Evolutionary conservation across 2,797 vertebrate genomes (phyloP), one percentile per base, ranked within the genome.

Genomic region (Clamator glandarius): DNA sequence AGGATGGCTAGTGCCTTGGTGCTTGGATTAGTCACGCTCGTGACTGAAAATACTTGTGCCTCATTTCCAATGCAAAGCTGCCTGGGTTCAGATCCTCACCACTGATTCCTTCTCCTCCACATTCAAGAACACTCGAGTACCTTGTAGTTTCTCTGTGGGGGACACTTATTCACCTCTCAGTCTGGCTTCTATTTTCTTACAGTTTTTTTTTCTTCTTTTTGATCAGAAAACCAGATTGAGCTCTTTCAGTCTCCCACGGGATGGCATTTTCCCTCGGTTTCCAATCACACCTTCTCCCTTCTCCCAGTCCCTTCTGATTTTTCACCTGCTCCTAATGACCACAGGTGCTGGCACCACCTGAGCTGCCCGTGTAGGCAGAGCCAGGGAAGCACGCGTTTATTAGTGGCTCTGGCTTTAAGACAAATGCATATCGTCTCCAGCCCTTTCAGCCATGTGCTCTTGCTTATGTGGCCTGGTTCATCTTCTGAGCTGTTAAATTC

Each of bases 1-100:
- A 75, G 52, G n/a, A 25, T 57, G 88, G 72, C 29, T 50, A 42
- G 28, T 55, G 63, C 68, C 20, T 42, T 70, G 31, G 33, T 86
- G 86, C 44, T 12, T n/a, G 58, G 28, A 75, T 92, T 91, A 96
- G 85, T 90, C 76, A 74, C 4, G 11, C 35, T 77, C 8, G 5
- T 21, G 25, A 67, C 7, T 6, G 44, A 41, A 36, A 51, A 39
- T 55, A 23, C 9, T 26, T 23, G 25, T 39, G 67, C 64, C 31
- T 92, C 28, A 83, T 85, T 92, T 74, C 64, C 64, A 57, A 15
- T 35, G 79, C 76, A 85, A 88, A 95, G 52, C 68, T 84, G 44
- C 35, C 50, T 26, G 16, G 41, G 25, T 80, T 94, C 76, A 61
- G 83, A 57, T 70, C 73, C 41, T 84, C 62, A 42, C 33, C 41